These are phyloP conservation scores for Petrolisthes cinctipes DNA, from an alignment of 2,888 invertebrate genomes.

Conservation along the genomic window DNA sequence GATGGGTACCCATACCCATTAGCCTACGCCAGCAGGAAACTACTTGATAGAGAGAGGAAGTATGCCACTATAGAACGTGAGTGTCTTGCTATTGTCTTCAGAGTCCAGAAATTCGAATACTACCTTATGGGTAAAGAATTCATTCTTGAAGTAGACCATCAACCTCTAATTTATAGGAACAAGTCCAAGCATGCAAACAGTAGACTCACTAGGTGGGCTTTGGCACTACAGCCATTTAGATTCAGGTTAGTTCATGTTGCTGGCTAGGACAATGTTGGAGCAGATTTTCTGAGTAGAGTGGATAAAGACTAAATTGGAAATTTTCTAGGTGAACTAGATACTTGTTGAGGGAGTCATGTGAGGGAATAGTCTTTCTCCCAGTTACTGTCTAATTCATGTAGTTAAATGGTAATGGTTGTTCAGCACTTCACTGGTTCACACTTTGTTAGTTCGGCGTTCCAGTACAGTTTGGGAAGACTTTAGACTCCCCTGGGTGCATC, in stretches of 20 bases:
- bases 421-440: too few species aligned
- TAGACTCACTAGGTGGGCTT: constrained; percentile 14
- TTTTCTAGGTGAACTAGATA: not conserved
- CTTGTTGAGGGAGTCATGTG: not conserved
- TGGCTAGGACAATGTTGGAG: constrained; percentile 16
- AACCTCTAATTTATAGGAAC: constrained; percentile 12
- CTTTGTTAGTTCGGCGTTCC: too few species aligned
- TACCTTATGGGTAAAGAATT: not conserved
- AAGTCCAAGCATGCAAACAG: not conserved
- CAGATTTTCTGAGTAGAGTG: constrained; percentile 25
- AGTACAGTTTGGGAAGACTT: too few species aligned
- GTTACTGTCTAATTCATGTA: too few species aligned
- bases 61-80: constrained; percentile 8
- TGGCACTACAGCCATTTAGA: constrained; percentile 14
- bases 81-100: constrained; percentile 25
- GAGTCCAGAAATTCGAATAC: constrained; percentile 3
- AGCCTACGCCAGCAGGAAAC: constrained; percentile 6
- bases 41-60: not conserved
- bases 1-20: not conserved
- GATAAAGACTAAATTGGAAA: not conserved
- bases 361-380: not conserved
- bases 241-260: constrained; percentile 32
- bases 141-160: constrained; percentile 19
- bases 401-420: too few species aligned
- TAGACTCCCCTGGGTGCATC: too few species aligned